Conservation (phyloP, 2,797 vertebrate genomes). For the Nothura maculosa region DNA sequence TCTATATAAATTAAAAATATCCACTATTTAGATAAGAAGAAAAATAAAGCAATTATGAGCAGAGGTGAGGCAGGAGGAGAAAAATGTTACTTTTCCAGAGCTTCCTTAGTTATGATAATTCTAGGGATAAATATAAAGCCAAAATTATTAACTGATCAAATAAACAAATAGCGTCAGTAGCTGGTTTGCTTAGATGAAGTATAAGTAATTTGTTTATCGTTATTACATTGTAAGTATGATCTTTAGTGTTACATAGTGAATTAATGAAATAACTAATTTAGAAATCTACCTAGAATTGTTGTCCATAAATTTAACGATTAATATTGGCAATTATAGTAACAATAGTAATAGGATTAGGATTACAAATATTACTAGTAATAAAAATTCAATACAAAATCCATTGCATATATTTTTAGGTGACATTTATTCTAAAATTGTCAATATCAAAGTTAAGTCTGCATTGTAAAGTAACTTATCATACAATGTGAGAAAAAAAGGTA, state of each 20-base stretch:
- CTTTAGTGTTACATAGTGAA: neutral
- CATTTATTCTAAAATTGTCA: neutral
- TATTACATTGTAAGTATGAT: neutral
- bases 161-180: neutral
- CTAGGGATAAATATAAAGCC: neutral
- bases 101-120: neutral
- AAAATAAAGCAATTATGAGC: neutral
- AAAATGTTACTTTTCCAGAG: neutral
- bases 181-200: neutral
- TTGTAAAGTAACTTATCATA: neutral
- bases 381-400: neutral
- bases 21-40: neutral
- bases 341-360: no score
- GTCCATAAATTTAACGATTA: neutral
- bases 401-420: neutral
- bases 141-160: neutral
- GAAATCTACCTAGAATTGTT: neutral
- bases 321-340: no score
- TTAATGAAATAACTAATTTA: neutral
- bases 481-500: fast-evolving
- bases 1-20: neutral
- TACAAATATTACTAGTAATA: no score
- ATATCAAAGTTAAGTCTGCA: neutral
- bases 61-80: neutral
- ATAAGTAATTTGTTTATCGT: neutral